phyloP scores from a whole-genome alignment of 2,888 invertebrate species.

The Buathra laborator region DNA sequence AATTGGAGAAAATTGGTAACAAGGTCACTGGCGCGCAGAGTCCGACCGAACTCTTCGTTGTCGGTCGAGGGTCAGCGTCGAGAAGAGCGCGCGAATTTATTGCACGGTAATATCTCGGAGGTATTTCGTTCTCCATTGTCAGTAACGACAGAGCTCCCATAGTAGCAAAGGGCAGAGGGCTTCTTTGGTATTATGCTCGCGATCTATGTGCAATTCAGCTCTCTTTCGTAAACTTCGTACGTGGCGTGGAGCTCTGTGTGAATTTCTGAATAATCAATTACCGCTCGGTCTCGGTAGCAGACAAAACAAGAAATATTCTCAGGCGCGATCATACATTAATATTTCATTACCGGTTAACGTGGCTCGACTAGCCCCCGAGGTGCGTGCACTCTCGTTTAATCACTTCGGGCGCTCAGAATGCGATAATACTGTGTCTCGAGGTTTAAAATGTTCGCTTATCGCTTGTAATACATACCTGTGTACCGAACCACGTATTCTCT shows the following conservation, averaged over 20 bases:
- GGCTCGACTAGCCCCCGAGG: slow-evolving; percentile 20
- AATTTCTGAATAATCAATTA: background rate
- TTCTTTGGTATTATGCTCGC: background rate
- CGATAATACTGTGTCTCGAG: slow-evolving; percentile 50
- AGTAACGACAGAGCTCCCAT: slow-evolving; percentile 10
- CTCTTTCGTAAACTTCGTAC: background rate
- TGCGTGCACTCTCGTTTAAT: slow-evolving; percentile 33
- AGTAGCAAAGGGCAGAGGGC: background rate
- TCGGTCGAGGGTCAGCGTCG: slow-evolving; percentile 14
- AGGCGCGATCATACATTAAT: slow-evolving; percentile 38
- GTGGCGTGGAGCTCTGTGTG: background rate
- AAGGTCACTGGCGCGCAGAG: slow-evolving; percentile 34
- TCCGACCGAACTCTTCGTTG: slow-evolving; percentile 16
- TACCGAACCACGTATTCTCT: slow-evolving; percentile 1
- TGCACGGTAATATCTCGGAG: slow-evolving; percentile 2
- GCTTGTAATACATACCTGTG: slow-evolving; percentile 43
- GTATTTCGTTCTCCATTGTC: background rate
- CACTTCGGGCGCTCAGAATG: slow-evolving; percentile 14
- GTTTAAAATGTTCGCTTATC: slow-evolving; percentile 42
- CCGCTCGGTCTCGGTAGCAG: background rate
- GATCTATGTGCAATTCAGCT: background rate
- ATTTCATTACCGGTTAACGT: slow-evolving; percentile 34
- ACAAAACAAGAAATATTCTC: slow-evolving; percentile 26
- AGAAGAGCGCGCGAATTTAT: slow-evolving; percentile 36
- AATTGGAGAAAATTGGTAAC: slow-evolving; percentile 3